Evolutionary conservation across 2,113 vertebrate species (phyloP).

Genomic region (Boulengeromyrus knoepffleri): DNA sequence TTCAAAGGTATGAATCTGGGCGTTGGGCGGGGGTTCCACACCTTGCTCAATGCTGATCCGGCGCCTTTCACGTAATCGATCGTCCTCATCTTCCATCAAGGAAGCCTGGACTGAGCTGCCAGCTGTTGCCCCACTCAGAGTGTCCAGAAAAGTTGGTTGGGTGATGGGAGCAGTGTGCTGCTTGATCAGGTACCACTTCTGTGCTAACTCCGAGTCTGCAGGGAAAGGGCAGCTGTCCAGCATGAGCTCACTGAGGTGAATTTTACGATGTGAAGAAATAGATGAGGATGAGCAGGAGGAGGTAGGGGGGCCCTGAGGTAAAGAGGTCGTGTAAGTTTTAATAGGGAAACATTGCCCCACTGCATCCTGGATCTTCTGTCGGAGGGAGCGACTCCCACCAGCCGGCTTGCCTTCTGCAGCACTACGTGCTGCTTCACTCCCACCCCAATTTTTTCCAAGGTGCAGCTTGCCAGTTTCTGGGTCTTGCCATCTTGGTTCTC

Average conservation of each 20-base stretch:
- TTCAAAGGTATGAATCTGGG: constrained; percentile 73
- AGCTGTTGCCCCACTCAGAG: constrained; percentile 25
- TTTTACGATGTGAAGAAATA: constrained; percentile 58
- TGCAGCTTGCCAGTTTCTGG: constrained; percentile 40
- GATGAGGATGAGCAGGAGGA: constrained; percentile 36
- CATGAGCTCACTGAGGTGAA: constrained; percentile 75
- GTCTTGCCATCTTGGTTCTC: constrained; percentile 47
- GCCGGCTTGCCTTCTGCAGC: constrained; percentile 50
- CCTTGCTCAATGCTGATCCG: constrained; percentile 75
- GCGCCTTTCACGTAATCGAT: constrained; percentile 64
- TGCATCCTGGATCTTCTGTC: constrained; percentile 72
- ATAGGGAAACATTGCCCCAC: constrained; percentile 75
- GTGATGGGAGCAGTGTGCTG: constrained; percentile 73
- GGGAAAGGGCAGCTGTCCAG: constrained; percentile 73
- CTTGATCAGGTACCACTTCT: constrained; percentile 76
- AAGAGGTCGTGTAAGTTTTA: constrained; percentile 48
- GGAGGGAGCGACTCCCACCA: constrained; percentile 54
- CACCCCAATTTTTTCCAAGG: constrained; percentile 26
- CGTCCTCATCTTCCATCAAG: constrained; percentile 65
- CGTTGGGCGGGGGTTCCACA: constrained; percentile 69
- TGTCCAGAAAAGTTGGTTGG: constrained; percentile 53
- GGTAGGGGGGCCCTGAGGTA: constrained; percentile 40
- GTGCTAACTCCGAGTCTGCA: constrained; percentile 65
- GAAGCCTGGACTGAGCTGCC: not conserved
- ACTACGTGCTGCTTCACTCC: constrained; percentile 24